A percentile compares a stretch with the other conserved stretches of the same genome.
Evolutionary conservation across 2,113 vertebrate genomes (phyloP).

Genomic region (Callipepla californica): DNA sequence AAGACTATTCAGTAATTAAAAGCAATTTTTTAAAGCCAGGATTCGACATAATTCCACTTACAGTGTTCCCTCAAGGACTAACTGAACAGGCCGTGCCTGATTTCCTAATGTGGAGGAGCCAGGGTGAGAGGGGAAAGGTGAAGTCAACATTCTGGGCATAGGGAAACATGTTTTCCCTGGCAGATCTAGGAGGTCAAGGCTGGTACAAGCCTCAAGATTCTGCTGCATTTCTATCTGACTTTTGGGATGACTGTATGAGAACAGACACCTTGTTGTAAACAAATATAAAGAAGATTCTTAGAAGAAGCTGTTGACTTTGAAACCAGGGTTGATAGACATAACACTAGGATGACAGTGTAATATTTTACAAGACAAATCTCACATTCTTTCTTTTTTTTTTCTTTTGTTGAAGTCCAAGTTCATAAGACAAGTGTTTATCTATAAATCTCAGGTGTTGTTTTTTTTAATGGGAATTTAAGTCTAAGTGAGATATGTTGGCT

Average conservation of each 20-base stretch:
- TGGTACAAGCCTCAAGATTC: slow-evolving; percentile 33
- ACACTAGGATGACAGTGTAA: neutral
- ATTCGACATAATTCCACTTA: slow-evolving; percentile 3
- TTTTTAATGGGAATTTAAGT: neutral
- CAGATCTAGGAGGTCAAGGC: neutral
- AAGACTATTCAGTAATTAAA: neutral
- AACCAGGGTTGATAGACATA: neutral
- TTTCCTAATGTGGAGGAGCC: neutral
- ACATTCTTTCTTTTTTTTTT: neutral
- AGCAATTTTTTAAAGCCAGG: neutral
- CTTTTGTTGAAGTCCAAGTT: slow-evolving; percentile 21
- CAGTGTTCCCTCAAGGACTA: neutral
- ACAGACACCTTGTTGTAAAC: neutral
- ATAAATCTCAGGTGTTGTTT: neutral
- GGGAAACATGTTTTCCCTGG: neutral
- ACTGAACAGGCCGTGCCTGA: slow-evolving; percentile 31
- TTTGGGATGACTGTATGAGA: neutral
- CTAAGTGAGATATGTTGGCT: neutral
- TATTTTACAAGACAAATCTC: neutral
- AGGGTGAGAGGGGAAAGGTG: neutral
- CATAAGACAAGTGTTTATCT: neutral
- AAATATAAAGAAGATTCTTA: neutral
- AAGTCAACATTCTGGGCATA: neutral
- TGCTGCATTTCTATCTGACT: neutral
- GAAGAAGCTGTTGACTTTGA: neutral